Conservation (phyloP, 1,140 invertebrate species). For the Triops longicaudatus region DNA sequence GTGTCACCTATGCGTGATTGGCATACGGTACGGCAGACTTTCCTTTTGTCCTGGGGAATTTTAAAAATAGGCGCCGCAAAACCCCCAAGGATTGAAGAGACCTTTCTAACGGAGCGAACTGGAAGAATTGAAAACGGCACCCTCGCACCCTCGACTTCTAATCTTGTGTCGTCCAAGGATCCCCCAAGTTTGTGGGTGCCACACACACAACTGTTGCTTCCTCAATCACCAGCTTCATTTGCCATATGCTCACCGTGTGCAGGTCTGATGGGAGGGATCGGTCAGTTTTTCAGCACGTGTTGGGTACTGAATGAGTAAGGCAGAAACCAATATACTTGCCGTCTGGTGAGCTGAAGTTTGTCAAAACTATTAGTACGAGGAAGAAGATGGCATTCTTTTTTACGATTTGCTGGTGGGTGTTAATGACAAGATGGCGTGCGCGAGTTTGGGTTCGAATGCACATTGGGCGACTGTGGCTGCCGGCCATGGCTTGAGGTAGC, state of each 20-base stretch:
- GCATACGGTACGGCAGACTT: background rate
- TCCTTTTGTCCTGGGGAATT: background rate
- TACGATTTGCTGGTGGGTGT: background rate
- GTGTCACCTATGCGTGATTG: background rate
- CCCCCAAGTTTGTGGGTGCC: background rate
- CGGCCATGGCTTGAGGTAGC: background rate
- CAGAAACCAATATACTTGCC: background rate
- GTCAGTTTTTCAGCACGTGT: background rate
- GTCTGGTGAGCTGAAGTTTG: background rate
- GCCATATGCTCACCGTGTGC: background rate
- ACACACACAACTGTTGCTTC: slow-evolving; percentile 1
- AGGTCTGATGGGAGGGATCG: background rate
- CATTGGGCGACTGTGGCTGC: background rate
- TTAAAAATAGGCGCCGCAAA: background rate
- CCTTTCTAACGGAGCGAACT: background rate
- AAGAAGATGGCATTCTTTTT: background rate
- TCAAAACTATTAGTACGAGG: background rate
- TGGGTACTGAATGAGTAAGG: background rate
- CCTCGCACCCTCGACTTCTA: background rate
- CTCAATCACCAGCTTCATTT: background rate
- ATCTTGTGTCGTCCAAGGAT: background rate
- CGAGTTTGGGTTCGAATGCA: background rate
- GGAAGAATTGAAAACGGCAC: background rate
- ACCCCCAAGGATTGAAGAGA: background rate
- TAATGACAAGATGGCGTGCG: slow-evolving; percentile 6